Conservation (phyloP, 1,140 invertebrate species). For the Andrena cerasifolii region DNA sequence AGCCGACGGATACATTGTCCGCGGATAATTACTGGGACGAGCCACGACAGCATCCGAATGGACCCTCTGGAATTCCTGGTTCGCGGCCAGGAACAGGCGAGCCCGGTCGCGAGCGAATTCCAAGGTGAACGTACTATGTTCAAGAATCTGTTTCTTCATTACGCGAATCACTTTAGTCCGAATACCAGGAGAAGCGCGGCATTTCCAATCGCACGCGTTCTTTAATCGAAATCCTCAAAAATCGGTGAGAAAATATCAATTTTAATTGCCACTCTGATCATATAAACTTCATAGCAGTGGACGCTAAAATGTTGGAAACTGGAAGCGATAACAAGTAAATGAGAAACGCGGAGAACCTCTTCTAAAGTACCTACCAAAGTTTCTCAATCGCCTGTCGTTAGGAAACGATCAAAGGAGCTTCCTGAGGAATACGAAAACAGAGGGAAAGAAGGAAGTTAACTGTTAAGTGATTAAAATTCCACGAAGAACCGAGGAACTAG, state of each 20-base stretch:
- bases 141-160: too few species aligned
- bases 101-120: slow-evolving; percentile 5
- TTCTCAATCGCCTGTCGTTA: not conserved
- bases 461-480: slow-evolving; percentile 43
- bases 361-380: not conserved
- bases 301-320: too few species aligned
- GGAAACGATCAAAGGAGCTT: not conserved
- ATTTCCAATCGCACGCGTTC: too few species aligned
- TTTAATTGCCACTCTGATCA: too few species aligned
- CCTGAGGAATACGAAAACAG: not conserved
- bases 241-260: too few species aligned
- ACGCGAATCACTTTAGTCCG: too few species aligned
- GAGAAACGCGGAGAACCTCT: not conserved
- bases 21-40: slow-evolving; percentile 56
- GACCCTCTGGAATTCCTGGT: slow-evolving; percentile 48
- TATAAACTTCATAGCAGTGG: too few species aligned
- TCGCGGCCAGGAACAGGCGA: slow-evolving; percentile 29
- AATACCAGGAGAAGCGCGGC: too few species aligned
- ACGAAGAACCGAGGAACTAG: not conserved
- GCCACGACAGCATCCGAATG: slow-evolving; percentile 36
- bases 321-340: not conserved
- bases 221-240: too few species aligned
- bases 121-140: slow-evolving; percentile 28
- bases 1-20: slow-evolving; percentile 45
- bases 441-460: not conserved